Evolutionary conservation across 1,140 invertebrate species (phyloP).

Genomic region (Drosophila azteca): DNA sequence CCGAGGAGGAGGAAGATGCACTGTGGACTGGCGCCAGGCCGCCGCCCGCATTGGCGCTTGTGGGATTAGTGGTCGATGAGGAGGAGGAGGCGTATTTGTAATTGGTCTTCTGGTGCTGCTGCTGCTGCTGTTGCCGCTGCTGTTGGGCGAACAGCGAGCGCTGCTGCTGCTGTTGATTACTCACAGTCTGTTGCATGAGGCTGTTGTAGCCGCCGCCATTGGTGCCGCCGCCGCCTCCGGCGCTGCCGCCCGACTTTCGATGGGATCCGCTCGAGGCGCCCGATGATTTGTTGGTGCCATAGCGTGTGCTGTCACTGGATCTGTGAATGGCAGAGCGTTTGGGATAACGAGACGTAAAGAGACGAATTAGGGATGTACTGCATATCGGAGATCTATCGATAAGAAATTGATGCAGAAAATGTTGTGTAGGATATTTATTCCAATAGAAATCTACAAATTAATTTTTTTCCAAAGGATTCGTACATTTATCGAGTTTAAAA

Average conservation of each 20-base stretch:
- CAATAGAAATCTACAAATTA: too few species aligned
- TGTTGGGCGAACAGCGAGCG: slow-evolving; percentile 73
- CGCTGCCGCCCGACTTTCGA: slow-evolving; percentile 72
- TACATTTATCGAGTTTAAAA: too few species aligned
- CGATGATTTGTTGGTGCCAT: slow-evolving; percentile 83
- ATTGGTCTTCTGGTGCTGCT: slow-evolving; percentile 71
- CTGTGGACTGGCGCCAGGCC: slow-evolving; percentile 72
- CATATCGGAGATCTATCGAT: too few species aligned
- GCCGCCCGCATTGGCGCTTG: slow-evolving; percentile 41
- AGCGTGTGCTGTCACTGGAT: slow-evolving; percentile 83
- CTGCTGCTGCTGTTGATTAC: slow-evolving; percentile 82
- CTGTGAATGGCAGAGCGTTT: slow-evolving; percentile 27
- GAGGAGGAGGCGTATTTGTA: slow-evolving; percentile 75
- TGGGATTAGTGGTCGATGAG: slow-evolving; percentile 64
- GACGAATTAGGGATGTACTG: background rate
- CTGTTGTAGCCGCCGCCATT: slow-evolving; percentile 74
- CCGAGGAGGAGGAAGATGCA: slow-evolving; percentile 25
- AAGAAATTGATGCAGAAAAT: too few species aligned
- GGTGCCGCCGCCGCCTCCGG: slow-evolving; percentile 52
- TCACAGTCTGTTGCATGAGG: slow-evolving; percentile 84
- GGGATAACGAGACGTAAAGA: too few species aligned
- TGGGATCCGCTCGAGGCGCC: slow-evolving; percentile 83
- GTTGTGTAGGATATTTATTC: too few species aligned
- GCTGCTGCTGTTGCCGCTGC: slow-evolving; percentile 67
- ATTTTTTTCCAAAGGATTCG: too few species aligned